These are phyloP conservation scores for Ranitomeya variabilis DNA, from an alignment of 2,113 vertebrate species.

Conservation along the genomic window DNA sequence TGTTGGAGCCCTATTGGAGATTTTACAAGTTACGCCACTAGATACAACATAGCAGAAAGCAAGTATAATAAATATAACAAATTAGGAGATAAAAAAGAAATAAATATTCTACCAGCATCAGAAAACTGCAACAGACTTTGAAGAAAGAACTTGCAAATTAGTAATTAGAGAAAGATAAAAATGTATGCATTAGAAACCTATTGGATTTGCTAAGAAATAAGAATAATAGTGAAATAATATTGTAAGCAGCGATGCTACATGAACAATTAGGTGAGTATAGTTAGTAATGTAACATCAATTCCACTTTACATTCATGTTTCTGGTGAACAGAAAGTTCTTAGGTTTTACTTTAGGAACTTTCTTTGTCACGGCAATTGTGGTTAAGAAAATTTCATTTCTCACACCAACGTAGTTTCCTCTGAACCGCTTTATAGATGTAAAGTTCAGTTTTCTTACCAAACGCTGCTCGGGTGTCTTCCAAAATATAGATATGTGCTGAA, in stretches of 20 bases:
- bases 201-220: not conserved
- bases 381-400: constrained; percentile 4
- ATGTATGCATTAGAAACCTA: not conserved
- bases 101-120: not conserved
- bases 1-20: not conserved
- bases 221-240: too few relatives aligned
- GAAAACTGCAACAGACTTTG: not conserved
- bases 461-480: not conserved
- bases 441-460: not conserved
- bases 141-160: not conserved
- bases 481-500: not conserved
- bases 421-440: not conserved
- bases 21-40: not conserved
- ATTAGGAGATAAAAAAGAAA: not conserved
- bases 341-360: constrained; percentile 4
- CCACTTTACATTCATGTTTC: not conserved
- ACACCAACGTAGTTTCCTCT: not conserved
- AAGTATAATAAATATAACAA: not conserved
- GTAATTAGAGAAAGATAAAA: too few relatives aligned
- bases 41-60: not conserved
- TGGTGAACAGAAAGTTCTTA: not conserved
- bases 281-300: not conserved
- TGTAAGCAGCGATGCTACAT: too few relatives aligned
- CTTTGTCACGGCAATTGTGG: not conserved
- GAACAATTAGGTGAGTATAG: not conserved